Conservation (phyloP, 2,797 vertebrate species). For the Poecile montanus region DNA sequence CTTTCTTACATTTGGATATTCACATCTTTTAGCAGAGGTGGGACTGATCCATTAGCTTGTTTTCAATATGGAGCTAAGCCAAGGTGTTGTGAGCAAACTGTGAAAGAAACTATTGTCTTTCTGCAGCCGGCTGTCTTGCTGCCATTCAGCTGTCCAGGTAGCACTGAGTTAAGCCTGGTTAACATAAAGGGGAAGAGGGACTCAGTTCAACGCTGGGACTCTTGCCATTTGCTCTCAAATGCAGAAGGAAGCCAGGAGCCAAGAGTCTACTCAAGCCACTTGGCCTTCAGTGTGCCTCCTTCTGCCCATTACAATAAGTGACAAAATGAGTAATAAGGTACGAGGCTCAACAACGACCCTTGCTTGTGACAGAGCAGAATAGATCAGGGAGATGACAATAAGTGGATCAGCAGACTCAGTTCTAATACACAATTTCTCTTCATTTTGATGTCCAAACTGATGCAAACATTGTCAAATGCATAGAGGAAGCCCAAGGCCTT, state of each 20-base stretch:
- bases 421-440: background rate
- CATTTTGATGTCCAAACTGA: background rate
- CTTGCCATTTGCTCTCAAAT: background rate
- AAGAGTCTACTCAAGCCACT: background rate
- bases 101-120: background rate
- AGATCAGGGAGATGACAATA: background rate
- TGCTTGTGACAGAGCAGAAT: background rate
- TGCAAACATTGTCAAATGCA: background rate
- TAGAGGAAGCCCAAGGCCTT: background rate
- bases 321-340: background rate
- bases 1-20: background rate
- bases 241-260: background rate
- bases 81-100: background rate
- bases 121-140: accelerated
- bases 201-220: background rate
- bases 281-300: background rate
- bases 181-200: background rate
- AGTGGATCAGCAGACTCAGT: background rate
- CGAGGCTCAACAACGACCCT: background rate
- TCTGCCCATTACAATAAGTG: background rate
- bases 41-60: background rate
- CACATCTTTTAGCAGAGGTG: background rate
- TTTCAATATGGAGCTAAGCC: background rate
- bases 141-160: background rate
- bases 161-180: background rate